Base-by-base conservation (phyloP, 2,888 invertebrate genomes). In the Thumatha senex region DNA sequence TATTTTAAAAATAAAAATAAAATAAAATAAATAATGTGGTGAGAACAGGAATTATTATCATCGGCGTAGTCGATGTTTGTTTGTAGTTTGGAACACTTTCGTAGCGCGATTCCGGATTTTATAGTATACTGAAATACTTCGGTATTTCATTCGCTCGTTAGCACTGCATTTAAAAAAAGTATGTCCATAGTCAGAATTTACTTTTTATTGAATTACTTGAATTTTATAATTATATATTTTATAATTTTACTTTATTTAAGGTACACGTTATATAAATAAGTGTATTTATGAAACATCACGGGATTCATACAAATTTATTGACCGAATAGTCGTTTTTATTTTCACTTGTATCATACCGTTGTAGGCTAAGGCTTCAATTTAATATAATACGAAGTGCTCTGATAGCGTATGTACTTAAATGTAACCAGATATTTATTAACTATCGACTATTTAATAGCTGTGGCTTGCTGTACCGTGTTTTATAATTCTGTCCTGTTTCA, bases 321-420 rank as follows among this genome's bases (percentile, higher is more conserved):
- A 55, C 48, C 62, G 63, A 66, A 70, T 70, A 65, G 61, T 63
- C 56, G 58, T 55, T 51, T 51, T 47, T 57, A 51, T 51, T 48
- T 51, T 35, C 43, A 64, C 70, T 66, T 71, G 55, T 71, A 64
- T 60, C 60, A 66, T 52, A 55, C 54, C 53, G 49, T 57, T 30
- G 51, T 65, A 62, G 56, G 15, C 2, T 63, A 67, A 67, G 59
- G 66, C 68, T 67, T 67, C 63, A 38, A 39, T 51, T 45, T 63
- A 62, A 60, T 44, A 50, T 51, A 58, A 55, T 51, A 67, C 65
- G 75, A 82, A 82, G 82, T 84, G 84, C 86, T 86, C 84, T 80
- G 78, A 76, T 75, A 77, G 81, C 74, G 63, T 76, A 77, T 84
- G 88, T 89, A 89, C 89, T 89, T 89, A 89, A 85, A 60, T 84